Base-by-base conservation (phyloP, 2,113 vertebrate species). In the Trematocara unimaculatum region DNA sequence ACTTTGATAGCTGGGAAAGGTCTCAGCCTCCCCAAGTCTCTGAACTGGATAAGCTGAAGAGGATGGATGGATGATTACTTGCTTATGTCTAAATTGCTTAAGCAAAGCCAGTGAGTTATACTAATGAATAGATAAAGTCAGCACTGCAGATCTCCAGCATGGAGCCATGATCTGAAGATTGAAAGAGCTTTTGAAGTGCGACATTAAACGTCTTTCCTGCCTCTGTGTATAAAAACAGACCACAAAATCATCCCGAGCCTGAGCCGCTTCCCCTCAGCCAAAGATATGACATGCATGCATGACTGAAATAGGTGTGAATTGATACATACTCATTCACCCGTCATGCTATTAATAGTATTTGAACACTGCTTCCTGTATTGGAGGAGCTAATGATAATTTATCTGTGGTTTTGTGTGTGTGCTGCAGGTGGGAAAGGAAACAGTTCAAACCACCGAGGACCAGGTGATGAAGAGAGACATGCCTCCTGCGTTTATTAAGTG, bases 381-480 rank as follows among this genome's bases (percentile, higher is more conserved):
- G 62, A 88, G 84, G 45, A 79, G 84, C 77, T 85, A 90, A 89
- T 89, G 89, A 88, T 84, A 79, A 89, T 87, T 38, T 86, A 82
- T 47, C 33, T 87, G 77, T 79, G 9, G 83, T 40, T 94, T 49
- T 94, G 89, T 91, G 8, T 85, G 53, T 94, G 88, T 91, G 62
- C 91, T 93, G 10, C 94, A 99, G 99, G 99, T 99, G 96, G 99
- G 99, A 89, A 99, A 99, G 94, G 99, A 99, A 92, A 99, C 99
- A 0, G 98, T 99, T 84, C 98, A 99, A 95, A 99, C 99, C 84
- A 99, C 99, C 1, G 99, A 99, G 91, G 99, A 99, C 95, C 98
- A 99, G 95, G 96, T 99, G 94, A 97, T 99, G 97, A 99, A 99
- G 95, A 97, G 98, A 92, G 99, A 99, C 95, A 99, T 99, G 99